Percentiles rank a stretch among this genome's conserved stretches.
Conservation (phyloP, 2,888 invertebrate species). For the Amphipoea oculea region DNA sequence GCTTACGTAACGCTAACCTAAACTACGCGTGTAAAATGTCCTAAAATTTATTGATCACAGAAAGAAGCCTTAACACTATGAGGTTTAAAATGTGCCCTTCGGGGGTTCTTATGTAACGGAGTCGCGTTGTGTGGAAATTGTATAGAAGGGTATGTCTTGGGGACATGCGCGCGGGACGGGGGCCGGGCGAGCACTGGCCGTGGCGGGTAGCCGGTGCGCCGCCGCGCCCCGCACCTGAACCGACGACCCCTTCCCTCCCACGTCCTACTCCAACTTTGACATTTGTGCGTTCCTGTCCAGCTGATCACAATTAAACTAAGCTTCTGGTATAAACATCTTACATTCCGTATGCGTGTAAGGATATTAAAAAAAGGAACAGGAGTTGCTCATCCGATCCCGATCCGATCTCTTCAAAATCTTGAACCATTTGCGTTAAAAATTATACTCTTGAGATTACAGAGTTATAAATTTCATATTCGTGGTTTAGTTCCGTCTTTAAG, state of each 20-base stretch:
- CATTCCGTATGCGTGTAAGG: slow-evolving; percentile 19
- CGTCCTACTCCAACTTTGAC: slow-evolving; percentile 66
- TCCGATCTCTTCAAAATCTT: slow-evolving; percentile 20
- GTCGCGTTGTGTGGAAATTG: slow-evolving; percentile 82
- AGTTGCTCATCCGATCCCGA: slow-evolving; percentile 1
- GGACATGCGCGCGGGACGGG: slow-evolving; percentile 86
- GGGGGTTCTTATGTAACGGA: slow-evolving; percentile 87
- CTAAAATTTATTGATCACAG: slow-evolving; percentile 89
- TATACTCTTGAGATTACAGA: slow-evolving; percentile 44
- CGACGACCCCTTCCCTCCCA: slow-evolving; percentile 52
- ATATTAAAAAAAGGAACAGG: slow-evolving; percentile 32
- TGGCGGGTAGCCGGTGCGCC: slow-evolving; percentile 68
- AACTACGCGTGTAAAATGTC: slow-evolving; percentile 87
- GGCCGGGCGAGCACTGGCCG: slow-evolving; percentile 87
- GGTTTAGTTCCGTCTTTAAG: slow-evolving; percentile 34
- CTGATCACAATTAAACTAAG: slow-evolving; percentile 69
- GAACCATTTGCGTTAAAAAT: slow-evolving; percentile 40
- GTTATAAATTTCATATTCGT: slow-evolving; percentile 51
- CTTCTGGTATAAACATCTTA: slow-evolving; percentile 47
- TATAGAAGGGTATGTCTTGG: slow-evolving; percentile 76
- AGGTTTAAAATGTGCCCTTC: slow-evolving; percentile 79
- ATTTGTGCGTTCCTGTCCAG: slow-evolving; percentile 72
- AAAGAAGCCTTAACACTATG: slow-evolving; percentile 88
- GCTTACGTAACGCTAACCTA: slow-evolving; percentile 89
- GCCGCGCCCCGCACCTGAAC: slow-evolving; percentile 68